A percentile compares a stretch with the other conserved stretches of the same genome.
Evolutionary conservation across 2,888 invertebrate species (phyloP).

Genomic region (Holacanthella duospinosa): DNA sequence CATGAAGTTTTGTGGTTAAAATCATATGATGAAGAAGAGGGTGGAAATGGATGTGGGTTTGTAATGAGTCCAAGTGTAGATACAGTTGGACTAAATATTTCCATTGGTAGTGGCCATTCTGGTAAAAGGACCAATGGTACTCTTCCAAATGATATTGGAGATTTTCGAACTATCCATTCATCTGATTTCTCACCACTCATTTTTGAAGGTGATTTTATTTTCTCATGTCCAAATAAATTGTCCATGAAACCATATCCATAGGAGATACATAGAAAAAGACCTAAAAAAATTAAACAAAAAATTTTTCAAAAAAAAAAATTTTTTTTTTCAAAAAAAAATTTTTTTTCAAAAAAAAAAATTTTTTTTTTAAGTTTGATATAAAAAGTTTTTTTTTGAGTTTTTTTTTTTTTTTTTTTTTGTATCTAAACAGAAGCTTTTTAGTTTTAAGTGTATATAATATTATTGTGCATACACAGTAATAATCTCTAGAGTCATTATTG

Average conservation of each 20-base stretch:
- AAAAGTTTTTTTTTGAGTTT: too few relatives aligned
- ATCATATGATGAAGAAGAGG: constrained; percentile 29
- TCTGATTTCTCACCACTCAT: not conserved
- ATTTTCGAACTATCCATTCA: not conserved
- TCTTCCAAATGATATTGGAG: constrained; percentile 4
- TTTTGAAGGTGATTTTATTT: not conserved
- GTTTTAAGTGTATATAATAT: too few relatives aligned
- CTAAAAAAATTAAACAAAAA: constrained; percentile 15
- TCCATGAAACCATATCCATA: constrained; percentile 33
- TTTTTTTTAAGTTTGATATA: not conserved
- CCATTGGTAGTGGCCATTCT: constrained; percentile 36
- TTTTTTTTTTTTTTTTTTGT: too few relatives aligned
- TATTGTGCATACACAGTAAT: too few relatives aligned
- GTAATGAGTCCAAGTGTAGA: constrained; percentile 31
- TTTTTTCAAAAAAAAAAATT: not conserved
- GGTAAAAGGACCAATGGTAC: constrained; percentile 31
- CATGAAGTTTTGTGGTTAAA: constrained; percentile 30
- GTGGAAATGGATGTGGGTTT: constrained; percentile 26
- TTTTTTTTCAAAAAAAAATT: not conserved
- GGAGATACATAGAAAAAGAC: constrained; percentile 35
- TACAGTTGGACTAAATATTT: constrained; percentile 27
- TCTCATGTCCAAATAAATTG: constrained; percentile 20
- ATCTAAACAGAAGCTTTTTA: too few relatives aligned
- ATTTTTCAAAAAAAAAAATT: not conserved
- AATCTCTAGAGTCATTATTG: too few relatives aligned